phyloP scores from a whole-genome alignment of 2,113 vertebrate species.

The Alectura lathami region DNA sequence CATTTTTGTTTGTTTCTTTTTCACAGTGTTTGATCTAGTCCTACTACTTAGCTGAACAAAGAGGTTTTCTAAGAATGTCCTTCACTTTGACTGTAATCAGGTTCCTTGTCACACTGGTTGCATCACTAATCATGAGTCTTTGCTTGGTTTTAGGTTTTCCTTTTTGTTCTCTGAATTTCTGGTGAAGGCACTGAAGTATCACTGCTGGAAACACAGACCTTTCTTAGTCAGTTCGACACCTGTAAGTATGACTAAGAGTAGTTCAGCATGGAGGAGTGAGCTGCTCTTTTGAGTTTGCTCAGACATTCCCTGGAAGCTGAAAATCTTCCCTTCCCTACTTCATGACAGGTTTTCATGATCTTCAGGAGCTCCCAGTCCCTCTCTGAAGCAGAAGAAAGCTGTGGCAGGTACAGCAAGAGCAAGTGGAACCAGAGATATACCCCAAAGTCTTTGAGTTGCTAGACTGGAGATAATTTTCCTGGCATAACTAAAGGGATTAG shows the following conservation, averaged over 20 bases:
- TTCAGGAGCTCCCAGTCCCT: neutral
- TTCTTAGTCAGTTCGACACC: neutral
- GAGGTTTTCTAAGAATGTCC: neutral
- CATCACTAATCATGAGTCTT: neutral
- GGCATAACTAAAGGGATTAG: neutral
- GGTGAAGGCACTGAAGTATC: neutral
- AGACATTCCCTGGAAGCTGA: neutral
- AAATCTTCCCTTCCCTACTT: neutral
- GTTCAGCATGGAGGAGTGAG: rapidly evolving
- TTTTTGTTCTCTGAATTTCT: neutral
- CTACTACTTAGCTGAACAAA: neutral
- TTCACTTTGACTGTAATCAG: neutral
- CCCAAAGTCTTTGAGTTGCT: neutral
- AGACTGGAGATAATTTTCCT: neutral
- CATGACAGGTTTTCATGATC: neutral
- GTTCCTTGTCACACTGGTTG: neutral
- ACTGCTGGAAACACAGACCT: neutral
- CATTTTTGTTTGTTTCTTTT: neutral
- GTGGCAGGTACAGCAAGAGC: neutral
- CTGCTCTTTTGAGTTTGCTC: neutral
- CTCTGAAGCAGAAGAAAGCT: neutral
- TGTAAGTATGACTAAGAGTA: neutral
- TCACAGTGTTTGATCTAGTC: neutral
- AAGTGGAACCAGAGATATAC: neutral
- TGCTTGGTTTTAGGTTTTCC: neutral